phyloP scores from a whole-genome alignment of 1,140 invertebrate genomes.

The Diabrotica undecimpunctata region DNA sequence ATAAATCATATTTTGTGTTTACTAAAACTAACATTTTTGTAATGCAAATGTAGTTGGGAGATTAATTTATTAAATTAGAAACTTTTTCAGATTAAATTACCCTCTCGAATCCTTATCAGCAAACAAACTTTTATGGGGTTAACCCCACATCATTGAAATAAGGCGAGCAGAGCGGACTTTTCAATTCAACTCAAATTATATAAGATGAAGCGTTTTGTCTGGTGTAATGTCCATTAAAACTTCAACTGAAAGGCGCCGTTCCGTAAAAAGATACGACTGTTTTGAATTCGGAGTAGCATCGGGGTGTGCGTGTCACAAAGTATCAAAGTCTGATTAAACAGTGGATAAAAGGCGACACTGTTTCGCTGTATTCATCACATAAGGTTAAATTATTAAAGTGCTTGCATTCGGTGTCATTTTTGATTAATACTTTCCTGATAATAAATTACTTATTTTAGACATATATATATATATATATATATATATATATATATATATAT shows the following conservation, averaged over 20 bases:
- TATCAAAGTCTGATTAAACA: conserved; percentile 1
- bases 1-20: too few relatives aligned
- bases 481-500: too few relatives aligned
- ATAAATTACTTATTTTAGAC: too few relatives aligned
- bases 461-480: too few relatives aligned
- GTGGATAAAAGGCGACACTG: neutral
- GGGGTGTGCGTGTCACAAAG: conserved; percentile 1
- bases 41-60: too few relatives aligned
- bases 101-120: neutral
- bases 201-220: conserved; percentile 2
- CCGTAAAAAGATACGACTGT: conserved; percentile 2
- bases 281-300: neutral
- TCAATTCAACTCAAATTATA: neutral
- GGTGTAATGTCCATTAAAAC: neutral
- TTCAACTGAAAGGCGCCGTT: neutral
- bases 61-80: neutral
- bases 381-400: neutral
- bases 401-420: neutral
- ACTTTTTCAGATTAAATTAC: neutral
- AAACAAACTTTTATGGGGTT: neutral
- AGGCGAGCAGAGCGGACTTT: neutral
- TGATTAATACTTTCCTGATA: too few relatives aligned
- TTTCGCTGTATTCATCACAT: neutral
- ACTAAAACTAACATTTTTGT: too few relatives aligned
- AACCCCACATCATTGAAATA: neutral